Evolutionary conservation across 2,888 invertebrate genomes (phyloP).

Genomic region (Listrodromus nycthemerus): DNA sequence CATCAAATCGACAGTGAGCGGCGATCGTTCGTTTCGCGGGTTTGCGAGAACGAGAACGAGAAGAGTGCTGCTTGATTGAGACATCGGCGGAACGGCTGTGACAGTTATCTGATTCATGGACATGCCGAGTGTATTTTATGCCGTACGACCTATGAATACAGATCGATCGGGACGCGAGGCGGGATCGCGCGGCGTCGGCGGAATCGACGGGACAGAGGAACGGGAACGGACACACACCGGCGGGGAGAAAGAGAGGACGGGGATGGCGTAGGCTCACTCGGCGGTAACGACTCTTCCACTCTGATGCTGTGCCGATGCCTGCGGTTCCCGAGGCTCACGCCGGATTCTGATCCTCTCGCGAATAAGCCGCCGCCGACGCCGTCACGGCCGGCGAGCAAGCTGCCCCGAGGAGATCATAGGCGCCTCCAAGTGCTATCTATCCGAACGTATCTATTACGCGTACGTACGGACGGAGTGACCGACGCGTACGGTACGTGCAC

Average conservation of each 20-base stretch:
- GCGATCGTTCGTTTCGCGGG: slow-evolving; percentile 53
- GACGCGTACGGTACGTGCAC: slow-evolving; percentile 10
- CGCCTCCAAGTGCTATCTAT: slow-evolving; percentile 65
- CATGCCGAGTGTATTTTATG: slow-evolving; percentile 84
- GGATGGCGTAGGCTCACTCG: background rate
- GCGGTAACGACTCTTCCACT: slow-evolving; percentile 35
- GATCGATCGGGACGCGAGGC: slow-evolving; percentile 78
- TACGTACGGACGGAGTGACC: slow-evolving; percentile 53
- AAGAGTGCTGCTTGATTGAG: slow-evolving; percentile 81
- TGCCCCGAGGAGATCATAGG: slow-evolving; percentile 78
- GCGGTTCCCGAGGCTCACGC: slow-evolving; percentile 38
- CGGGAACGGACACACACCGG: slow-evolving; percentile 23
- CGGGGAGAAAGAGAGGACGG: background rate
- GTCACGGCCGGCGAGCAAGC: slow-evolving; percentile 67
- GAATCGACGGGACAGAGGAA: slow-evolving; percentile 55
- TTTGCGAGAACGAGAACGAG: slow-evolving; percentile 68
- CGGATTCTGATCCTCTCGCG: slow-evolving; percentile 45
- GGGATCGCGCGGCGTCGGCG: slow-evolving; percentile 51
- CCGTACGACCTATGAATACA: slow-evolving; percentile 84
- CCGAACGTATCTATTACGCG: slow-evolving; percentile 77
- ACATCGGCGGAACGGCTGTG: slow-evolving; percentile 83
- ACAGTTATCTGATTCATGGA: slow-evolving; percentile 85
- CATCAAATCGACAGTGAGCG: slow-evolving; percentile 61
- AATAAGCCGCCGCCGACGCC: slow-evolving; percentile 23
- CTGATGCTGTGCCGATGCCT: slow-evolving; percentile 15